These are phyloP conservation scores for Puffinus mauretanicus DNA, from an alignment of 2,113 vertebrate genomes.

Conservation along the genomic window DNA sequence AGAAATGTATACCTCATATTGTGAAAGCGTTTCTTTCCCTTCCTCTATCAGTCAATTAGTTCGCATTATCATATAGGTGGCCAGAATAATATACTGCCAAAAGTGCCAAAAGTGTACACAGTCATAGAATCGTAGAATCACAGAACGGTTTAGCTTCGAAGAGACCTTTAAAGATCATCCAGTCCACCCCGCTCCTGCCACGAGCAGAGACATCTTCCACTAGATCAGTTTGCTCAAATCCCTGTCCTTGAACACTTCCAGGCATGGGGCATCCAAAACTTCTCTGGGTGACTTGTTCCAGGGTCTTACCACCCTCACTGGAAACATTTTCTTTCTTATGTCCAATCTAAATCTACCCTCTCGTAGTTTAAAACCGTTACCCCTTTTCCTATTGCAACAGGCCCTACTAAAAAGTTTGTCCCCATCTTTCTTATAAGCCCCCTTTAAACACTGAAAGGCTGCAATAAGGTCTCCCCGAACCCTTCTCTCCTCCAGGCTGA, in stretches of 20 bases:
- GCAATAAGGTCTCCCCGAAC: too few relatives aligned
- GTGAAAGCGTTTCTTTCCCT: not conserved
- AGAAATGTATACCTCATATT: not conserved
- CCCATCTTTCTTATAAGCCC: not conserved
- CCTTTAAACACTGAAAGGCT: not conserved
- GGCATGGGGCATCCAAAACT: too few relatives aligned
- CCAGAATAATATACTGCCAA: not conserved
- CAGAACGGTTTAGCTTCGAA: not conserved
- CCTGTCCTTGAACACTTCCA: not conserved
- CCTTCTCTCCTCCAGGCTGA: not conserved
- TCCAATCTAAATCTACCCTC: not conserved
- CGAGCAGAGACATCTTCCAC: not conserved
- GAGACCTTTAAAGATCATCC: not conserved
- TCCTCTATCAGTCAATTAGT: not conserved
- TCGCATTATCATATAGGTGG: not conserved
- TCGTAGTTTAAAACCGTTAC: not conserved
- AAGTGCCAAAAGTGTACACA: not conserved
- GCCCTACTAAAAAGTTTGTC: not conserved
- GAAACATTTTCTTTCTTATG: not conserved
- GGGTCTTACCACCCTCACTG: not conserved
- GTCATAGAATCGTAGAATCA: not conserved
- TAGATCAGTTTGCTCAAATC: not conserved
- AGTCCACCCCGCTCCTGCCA: not conserved
- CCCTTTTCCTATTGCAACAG: not conserved
- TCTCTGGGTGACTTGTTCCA: not conserved